Percentiles rank a stretch among this genome's conserved stretches.
phyloP scores from a whole-genome alignment of 23 tunicate species.

The Halocynthia roretzi region DNA sequence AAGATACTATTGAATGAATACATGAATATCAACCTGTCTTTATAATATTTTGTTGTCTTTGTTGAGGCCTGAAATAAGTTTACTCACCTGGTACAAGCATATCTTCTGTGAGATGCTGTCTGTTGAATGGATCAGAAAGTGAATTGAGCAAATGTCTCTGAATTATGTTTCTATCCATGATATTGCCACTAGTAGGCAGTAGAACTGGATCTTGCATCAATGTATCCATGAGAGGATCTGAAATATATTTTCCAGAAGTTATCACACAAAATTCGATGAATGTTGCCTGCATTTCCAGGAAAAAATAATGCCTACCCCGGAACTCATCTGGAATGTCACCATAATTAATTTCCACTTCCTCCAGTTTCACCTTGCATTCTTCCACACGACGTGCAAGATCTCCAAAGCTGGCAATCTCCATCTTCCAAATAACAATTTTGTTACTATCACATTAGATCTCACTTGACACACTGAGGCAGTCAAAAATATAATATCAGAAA shows the following conservation, averaged over 20 bases:
- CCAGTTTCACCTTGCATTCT: slow-evolving; percentile 33
- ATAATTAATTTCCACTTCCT: slow-evolving; percentile 59
- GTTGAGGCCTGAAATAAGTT: no score
- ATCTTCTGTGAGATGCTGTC: slow-evolving; percentile 65
- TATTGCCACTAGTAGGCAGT: slow-evolving; percentile 82
- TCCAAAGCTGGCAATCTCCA: slow-evolving; percentile 46
- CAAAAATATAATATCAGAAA: background rate
- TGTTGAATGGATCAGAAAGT: slow-evolving; percentile 90
- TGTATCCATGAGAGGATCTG: slow-evolving; percentile 95
- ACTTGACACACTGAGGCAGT: no score
- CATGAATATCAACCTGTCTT: no score
- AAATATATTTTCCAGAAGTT: background rate
- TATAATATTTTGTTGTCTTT: no score
- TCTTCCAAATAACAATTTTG: background rate
- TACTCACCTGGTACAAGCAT: slow-evolving; percentile 57
- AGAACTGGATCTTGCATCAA: slow-evolving; percentile 89
- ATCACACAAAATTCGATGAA: background rate
- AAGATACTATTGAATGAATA: no score
- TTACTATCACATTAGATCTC: no score
- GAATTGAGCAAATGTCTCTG: slow-evolving; percentile 81
- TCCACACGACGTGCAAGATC: slow-evolving; percentile 48
- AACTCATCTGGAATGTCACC: slow-evolving; percentile 91
- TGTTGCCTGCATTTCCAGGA: background rate
- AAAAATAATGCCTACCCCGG: slow-evolving; percentile 11
- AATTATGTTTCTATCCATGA: slow-evolving; percentile 89